Evolutionary conservation across 2,113 vertebrate genomes (phyloP), one percentile per base, ranked within the genome.

Genomic region (Kryptolebias marmoratus): DNA sequence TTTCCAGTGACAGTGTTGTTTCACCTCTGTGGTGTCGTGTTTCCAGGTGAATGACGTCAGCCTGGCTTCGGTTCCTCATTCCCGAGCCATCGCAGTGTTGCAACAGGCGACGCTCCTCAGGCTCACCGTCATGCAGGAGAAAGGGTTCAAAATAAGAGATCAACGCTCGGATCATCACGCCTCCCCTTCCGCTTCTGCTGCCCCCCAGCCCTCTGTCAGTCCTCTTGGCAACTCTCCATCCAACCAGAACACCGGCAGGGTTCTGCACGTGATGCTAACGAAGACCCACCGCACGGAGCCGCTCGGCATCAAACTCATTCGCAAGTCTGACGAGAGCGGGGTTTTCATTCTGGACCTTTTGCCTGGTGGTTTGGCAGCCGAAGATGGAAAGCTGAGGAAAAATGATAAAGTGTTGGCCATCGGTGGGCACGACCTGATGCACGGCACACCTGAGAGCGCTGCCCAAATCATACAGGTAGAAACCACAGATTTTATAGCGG

Each of bases 391-490:
- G 81, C 91, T 97, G 80, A 93, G 89, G 76, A 95, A 95, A 80
- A 96, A 95, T 16, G 96, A 98, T 87, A 95, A 96, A 72, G 96
- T 98, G 14, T 81, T 98, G 68, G 96, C 95, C 53, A 97, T 98
- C 81, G 97, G 97, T 0, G 96, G 96, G 5, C 95, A 96, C 1
- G 95, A 98, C 91, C 89, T 98, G 79, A 94, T 95, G 58, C 96
- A 96, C 57, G 96, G 96, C 18, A 97, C 96, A 2, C 96, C 96
- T 0, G 96, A 98, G 90, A 95, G 94, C 1, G 96, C 96, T 3
- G 96, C 96, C 2, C 95, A 96, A 85, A 97, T 97, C 70, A 98
- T 98, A 84, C 96, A 97, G 96, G 96, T 97, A 91, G 39, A 42
- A 42, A 10, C 5, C 39, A 6, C 39, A 42, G 39, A 36, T 7